These are phyloP conservation scores for Zaprionus nigranus DNA, from an alignment of 1,140 invertebrate genomes.

Conservation along the genomic window DNA sequence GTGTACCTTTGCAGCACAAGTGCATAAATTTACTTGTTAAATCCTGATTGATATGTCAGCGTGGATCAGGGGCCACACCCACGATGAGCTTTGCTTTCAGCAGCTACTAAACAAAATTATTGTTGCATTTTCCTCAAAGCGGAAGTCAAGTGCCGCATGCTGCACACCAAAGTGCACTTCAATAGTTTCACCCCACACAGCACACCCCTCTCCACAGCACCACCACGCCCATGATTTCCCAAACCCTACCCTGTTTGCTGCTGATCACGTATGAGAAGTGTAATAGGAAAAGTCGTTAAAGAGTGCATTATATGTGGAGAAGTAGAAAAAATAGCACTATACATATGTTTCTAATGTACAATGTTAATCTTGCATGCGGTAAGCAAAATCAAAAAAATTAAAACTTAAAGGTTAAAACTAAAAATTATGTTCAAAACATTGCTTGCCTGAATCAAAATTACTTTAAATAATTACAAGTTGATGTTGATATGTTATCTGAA, in stretches of 20 bases:
- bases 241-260: background rate
- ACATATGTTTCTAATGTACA: background rate
- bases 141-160: slow-evolving; percentile 21
- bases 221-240: background rate
- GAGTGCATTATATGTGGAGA: background rate
- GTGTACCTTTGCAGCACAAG: slow-evolving; percentile 49
- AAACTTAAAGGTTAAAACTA: background rate
- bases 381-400: background rate
- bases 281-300: background rate
- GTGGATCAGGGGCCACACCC: slow-evolving; percentile 33
- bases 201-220: background rate
- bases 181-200: slow-evolving; percentile 2
- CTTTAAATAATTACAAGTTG: too few species aligned
- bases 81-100: slow-evolving; percentile 38
- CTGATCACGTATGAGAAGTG: background rate
- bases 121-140: slow-evolving; percentile 45
- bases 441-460: too few species aligned
- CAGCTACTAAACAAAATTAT: slow-evolving; percentile 43
- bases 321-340: background rate
- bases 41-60: slow-evolving; percentile 78
- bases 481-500: too few species aligned
- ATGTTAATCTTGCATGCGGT: background rate
- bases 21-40: slow-evolving; percentile 81
- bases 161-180: slow-evolving; percentile 32
- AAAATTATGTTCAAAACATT: too few species aligned